phyloP scores from a whole-genome alignment of 2,797 vertebrate genomes.

The Urophycis tenuis region DNA sequence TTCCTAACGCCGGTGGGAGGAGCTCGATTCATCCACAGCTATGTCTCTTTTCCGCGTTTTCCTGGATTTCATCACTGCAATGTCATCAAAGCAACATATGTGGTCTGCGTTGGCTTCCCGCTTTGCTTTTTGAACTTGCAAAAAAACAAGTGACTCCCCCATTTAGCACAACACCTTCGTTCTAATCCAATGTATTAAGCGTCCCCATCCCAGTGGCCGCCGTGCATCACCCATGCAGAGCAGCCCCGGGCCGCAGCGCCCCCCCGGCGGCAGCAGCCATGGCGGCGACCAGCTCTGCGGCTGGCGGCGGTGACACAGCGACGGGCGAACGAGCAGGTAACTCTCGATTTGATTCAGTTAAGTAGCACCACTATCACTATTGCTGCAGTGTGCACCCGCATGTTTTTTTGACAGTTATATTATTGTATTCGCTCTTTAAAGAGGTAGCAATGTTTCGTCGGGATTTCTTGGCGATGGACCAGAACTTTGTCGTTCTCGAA shows the following conservation, averaged over 20 bases:
- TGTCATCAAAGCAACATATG: background rate
- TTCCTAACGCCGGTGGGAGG: no score
- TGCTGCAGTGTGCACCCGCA: background rate
- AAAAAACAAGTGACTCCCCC: background rate
- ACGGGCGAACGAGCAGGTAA: slow-evolving; percentile 68
- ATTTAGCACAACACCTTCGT: no score
- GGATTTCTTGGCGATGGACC: background rate
- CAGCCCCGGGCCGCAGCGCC: slow-evolving; percentile 66
- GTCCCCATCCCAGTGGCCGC: slow-evolving; percentile 12
- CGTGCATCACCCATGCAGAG: slow-evolving; percentile 59
- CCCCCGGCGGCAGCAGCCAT: slow-evolving; percentile 72
- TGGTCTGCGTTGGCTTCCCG: background rate
- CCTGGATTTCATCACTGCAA: slow-evolving; percentile 25
- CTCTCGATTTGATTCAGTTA: background rate
- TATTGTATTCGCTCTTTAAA: background rate
- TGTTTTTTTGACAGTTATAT: background rate
- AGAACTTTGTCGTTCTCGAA: slow-evolving; percentile 52
- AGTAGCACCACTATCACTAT: background rate
- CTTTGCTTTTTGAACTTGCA: background rate
- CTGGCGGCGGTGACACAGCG: slow-evolving; percentile 69
- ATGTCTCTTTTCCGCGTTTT: slow-evolving; percentile 49
- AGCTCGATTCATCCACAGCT: background rate
- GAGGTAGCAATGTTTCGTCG: background rate
- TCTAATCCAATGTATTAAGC: background rate
- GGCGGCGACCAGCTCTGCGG: slow-evolving; percentile 67